Conservation (phyloP, 2,888 invertebrate species). For the Ceramica pisi region DNA sequence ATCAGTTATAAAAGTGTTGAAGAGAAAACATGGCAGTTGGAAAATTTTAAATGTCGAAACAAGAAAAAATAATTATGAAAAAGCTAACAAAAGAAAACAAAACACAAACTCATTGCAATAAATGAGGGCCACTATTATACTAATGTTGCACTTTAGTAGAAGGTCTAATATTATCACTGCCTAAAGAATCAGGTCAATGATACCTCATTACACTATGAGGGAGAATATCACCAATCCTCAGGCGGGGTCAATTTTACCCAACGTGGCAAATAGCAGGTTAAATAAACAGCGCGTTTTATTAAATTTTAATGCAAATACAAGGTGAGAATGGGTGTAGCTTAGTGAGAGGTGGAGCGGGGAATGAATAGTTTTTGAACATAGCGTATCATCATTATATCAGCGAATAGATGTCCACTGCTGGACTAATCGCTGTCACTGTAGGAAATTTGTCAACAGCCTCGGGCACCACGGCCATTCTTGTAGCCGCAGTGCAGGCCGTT, state of each 20-base stretch:
- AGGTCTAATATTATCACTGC: slow-evolving; percentile 5
- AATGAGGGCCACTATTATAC: background rate
- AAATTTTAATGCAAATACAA: slow-evolving; percentile 59
- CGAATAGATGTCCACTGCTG: no score
- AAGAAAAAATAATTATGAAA: background rate
- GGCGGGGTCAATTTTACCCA: slow-evolving; percentile 37
- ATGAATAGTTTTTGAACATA: background rate
- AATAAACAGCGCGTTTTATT: slow-evolving; percentile 50
- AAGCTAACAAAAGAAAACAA: background rate
- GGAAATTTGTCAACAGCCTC: no score
- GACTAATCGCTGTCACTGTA: no score
- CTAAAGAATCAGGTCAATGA: slow-evolving; percentile 9
- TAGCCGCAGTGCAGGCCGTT: no score
- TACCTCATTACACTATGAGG: slow-evolving; percentile 8
- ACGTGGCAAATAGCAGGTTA: slow-evolving; percentile 29
- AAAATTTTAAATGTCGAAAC: no score
- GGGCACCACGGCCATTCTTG: no score
- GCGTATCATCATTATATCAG: no score
- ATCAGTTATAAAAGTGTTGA: no score
- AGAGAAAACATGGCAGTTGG: no score
- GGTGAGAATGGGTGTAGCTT: background rate
- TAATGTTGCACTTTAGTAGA: background rate
- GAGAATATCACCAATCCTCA: slow-evolving; percentile 31
- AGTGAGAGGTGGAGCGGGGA: slow-evolving; percentile 25
- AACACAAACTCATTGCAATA: background rate